Conservation (phyloP, 2,113 vertebrate genomes). For the Salvelinus namaycush region DNA sequence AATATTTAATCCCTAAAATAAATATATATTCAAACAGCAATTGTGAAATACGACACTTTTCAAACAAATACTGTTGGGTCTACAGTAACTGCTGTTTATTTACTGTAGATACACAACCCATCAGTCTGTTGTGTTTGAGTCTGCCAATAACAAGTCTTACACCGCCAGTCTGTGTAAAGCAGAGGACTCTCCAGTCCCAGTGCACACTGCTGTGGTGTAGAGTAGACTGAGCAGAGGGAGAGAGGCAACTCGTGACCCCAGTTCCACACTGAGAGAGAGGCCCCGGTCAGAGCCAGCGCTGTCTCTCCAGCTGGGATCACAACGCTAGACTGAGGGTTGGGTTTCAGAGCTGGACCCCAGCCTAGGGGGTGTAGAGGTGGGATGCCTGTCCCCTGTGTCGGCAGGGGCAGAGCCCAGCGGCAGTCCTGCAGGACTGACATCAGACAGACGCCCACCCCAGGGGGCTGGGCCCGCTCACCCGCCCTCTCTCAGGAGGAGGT, state of each 20-base stretch:
- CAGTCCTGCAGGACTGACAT: slow-evolving; percentile 56
- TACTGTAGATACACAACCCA: too few species aligned
- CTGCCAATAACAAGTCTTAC: too few species aligned
- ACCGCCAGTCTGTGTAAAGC: neutral
- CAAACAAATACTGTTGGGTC: too few species aligned
- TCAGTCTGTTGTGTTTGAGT: too few species aligned
- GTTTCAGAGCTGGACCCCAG: slow-evolving; percentile 69
- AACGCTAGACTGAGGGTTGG: slow-evolving; percentile 65
- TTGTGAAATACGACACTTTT: too few species aligned
- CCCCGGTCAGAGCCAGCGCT: slow-evolving; percentile 57
- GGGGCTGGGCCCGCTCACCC: slow-evolving; percentile 32
- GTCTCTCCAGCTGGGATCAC: slow-evolving; percentile 77
- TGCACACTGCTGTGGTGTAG: neutral
- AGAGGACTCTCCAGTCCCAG: neutral
- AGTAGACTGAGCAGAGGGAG: slow-evolving; percentile 43
- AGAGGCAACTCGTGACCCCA: slow-evolving; percentile 59
- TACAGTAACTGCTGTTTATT: too few species aligned
- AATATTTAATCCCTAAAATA: too few species aligned
- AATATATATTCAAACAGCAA: too few species aligned
- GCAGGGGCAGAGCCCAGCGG: slow-evolving; percentile 17
- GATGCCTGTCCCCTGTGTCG: slow-evolving; percentile 55
- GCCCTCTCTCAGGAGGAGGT: slow-evolving; percentile 33
- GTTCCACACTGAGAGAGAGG: slow-evolving; percentile 58
- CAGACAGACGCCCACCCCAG: slow-evolving; percentile 68
- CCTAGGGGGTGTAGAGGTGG: slow-evolving; percentile 58